These are phyloP conservation scores for Drosophila maculinotata DNA, from an alignment of 2,888 invertebrate genomes.

Conservation along the genomic window DNA sequence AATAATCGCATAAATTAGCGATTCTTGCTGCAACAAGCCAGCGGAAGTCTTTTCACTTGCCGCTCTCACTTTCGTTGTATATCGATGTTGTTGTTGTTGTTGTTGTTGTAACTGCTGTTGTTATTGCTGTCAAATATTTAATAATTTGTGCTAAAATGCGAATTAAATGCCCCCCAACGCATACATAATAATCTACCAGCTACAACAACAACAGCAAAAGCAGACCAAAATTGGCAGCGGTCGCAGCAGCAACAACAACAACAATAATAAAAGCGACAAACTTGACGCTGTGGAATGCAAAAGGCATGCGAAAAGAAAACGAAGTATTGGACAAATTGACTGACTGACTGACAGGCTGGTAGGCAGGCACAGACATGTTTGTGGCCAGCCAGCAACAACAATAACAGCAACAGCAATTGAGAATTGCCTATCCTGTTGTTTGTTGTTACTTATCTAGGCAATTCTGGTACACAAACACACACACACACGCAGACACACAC, in stretches of 20 bases:
- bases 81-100: constrained; percentile 33
- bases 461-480: constrained; percentile 58
- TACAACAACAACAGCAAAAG: constrained; percentile 11
- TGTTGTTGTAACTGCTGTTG: constrained; percentile 17
- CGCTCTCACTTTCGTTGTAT: constrained; percentile 78
- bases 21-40: constrained; percentile 54
- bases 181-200: constrained; percentile 61
- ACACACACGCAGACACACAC: constrained; percentile 20
- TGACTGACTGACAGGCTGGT: constrained; percentile 14
- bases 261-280: constrained; percentile 34
- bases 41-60: constrained; percentile 67
- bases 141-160: constrained; percentile 76
- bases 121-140: constrained; percentile 70
- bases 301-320: constrained; percentile 72
- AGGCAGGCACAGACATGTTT: constrained; percentile 54
- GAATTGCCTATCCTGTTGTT: constrained; percentile 57
- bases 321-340: constrained; percentile 58
- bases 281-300: constrained; percentile 71
- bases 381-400: constrained; percentile 30
- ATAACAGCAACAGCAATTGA: constrained; percentile 32
- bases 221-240: constrained; percentile 20
- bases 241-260: constrained; percentile 18
- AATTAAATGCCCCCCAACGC: constrained; percentile 58
- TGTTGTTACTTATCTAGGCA: constrained; percentile 56
- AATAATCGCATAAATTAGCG: constrained; percentile 76